These are phyloP conservation scores for Strigamia transsilvanica DNA, from an alignment of 2,888 invertebrate genomes.

Conservation along the genomic window DNA sequence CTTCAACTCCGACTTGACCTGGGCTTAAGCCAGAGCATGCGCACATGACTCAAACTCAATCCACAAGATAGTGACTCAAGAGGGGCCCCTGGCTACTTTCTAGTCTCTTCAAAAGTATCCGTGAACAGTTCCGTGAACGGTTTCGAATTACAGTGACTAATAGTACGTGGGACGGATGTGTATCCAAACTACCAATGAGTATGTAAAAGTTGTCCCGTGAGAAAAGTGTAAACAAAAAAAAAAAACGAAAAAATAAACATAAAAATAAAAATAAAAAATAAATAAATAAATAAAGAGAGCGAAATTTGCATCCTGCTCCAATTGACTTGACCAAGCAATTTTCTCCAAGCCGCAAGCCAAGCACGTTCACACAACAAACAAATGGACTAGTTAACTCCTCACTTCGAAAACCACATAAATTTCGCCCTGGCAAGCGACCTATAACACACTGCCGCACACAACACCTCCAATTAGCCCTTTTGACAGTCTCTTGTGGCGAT, in stretches of 20 bases:
- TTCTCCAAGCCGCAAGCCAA: neutral
- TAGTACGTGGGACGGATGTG: constrained; percentile 21
- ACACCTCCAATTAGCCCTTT: constrained; percentile 21
- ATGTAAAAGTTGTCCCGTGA: constrained; percentile 24
- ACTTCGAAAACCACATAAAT: constrained; percentile 17
- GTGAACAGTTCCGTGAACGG: constrained; percentile 35
- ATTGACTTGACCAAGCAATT: constrained; percentile 20
- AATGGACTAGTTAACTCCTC: constrained; percentile 35
- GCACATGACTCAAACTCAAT: constrained; percentile 10
- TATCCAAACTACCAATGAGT: constrained; percentile 1
- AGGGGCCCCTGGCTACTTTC: constrained; percentile 1
- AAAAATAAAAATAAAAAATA: neutral
- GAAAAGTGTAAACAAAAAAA: constrained; percentile 5
- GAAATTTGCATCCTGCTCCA: constrained; percentile 27
- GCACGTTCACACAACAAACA: constrained; percentile 27
- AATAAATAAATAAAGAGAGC: neutral
- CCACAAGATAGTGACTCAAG: constrained; percentile 19
- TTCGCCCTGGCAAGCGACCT: neutral
- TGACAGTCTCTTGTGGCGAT: neutral
- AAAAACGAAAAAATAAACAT: too few species aligned
- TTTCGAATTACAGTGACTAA: constrained; percentile 18
- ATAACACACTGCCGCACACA: neutral
- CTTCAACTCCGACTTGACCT: constrained; percentile 26
- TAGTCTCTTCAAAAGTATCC: constrained; percentile 6
- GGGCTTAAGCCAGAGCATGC: neutral